Percentiles rank a stretch among this genome's conserved stretches.
phyloP scores from a whole-genome alignment of 2,797 vertebrate species.

The Chiroxiphia lanceolata region DNA sequence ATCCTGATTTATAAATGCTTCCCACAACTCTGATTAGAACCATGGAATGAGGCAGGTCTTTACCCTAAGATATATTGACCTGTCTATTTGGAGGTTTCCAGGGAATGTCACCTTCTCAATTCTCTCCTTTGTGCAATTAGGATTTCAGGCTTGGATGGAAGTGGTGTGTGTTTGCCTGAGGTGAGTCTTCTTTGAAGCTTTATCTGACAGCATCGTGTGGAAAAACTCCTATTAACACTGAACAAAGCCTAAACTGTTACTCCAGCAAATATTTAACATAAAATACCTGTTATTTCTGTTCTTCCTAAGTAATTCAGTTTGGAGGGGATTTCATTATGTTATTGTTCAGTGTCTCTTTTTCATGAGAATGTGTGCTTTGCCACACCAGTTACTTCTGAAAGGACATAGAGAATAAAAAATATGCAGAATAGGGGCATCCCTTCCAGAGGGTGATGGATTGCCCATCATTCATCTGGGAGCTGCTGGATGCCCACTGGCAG shows the following conservation, averaged over 20 bases:
- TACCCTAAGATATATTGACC: not conserved
- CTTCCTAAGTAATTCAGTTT: not conserved
- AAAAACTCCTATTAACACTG: not conserved
- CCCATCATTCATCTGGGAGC: not conserved
- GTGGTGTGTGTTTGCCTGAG: not conserved
- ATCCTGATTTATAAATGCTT: not conserved
- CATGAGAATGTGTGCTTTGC: not conserved
- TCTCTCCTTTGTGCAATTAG: not conserved
- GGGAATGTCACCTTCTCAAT: not conserved
- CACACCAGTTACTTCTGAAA: not conserved
- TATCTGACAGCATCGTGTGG: rapidly evolving
- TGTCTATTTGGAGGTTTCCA: not conserved
- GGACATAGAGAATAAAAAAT: not conserved
- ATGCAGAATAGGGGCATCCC: not conserved
- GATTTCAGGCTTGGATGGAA: not conserved
- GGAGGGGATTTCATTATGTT: not conserved
- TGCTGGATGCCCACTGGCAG: not conserved
- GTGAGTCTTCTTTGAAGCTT: not conserved
- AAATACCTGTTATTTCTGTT: not conserved
- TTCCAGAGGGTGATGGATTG: not conserved
- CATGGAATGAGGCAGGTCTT: rapidly evolving
- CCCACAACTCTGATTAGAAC: not conserved
- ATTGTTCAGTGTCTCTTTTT: not conserved
- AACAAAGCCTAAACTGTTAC: not conserved
- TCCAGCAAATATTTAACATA: not conserved